Percentiles rank a stretch among this genome's conserved stretches.
phyloP scores from a whole-genome alignment of 2,113 vertebrate genomes.

The Guaruba guarouba region DNA sequence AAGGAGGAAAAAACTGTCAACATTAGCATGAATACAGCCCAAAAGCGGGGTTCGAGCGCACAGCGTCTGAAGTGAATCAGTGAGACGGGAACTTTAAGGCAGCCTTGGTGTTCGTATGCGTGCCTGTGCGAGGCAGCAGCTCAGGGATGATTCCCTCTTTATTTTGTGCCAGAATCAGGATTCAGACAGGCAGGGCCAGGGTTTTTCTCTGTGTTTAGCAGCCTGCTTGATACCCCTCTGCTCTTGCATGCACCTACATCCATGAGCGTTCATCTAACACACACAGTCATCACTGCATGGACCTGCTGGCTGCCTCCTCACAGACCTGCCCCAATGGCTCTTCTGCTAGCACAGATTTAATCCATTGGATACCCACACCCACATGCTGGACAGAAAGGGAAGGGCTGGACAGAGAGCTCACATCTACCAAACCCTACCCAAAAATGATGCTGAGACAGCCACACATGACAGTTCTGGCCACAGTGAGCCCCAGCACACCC shows the following conservation, averaged over 20 bases:
- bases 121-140: not conserved
- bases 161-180: not conserved
- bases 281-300: accelerated
- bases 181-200: not conserved
- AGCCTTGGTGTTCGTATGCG: not conserved
- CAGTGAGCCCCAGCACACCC: accelerated
- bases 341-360: not conserved
- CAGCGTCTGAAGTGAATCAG: conserved; percentile 53
- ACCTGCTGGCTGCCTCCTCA: not conserved
- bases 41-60: conserved; percentile 50
- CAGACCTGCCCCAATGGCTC: not conserved
- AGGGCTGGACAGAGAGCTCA: not conserved
- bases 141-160: not conserved
- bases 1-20: conserved; percentile 75
- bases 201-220: not conserved
- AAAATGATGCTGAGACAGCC: accelerated
- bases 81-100: conserved; percentile 58
- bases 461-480: accelerated
- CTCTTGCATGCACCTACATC: accelerated
- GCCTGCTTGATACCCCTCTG: not conserved
- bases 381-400: not conserved
- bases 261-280: accelerated
- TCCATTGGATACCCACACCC: accelerated
- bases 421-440: not conserved
- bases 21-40: conserved; percentile 73